These are phyloP conservation scores for Corynorhinus townsendii DNA, from an alignment of 2,113 vertebrate species.

Conservation along the genomic window DNA sequence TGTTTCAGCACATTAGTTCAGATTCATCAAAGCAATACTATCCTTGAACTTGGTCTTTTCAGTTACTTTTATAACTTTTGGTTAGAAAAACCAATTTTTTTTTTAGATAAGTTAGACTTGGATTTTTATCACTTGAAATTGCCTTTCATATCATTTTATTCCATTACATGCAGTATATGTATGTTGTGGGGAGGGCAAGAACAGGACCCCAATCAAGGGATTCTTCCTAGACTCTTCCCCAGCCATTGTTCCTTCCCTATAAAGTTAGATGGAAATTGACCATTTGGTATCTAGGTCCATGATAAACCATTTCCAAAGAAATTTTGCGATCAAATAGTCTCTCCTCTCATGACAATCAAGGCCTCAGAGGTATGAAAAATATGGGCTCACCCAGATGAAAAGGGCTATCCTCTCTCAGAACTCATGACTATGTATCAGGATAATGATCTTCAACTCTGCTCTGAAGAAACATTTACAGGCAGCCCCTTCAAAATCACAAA, in stretches of 20 bases:
- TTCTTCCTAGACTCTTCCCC: background rate
- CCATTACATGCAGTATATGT: background rate
- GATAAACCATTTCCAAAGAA: background rate
- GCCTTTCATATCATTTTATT: background rate
- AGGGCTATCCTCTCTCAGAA: background rate
- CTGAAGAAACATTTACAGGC: conserved; percentile 69
- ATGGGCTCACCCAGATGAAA: background rate
- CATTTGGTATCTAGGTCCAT: background rate
- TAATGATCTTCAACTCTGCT: conserved; percentile 59
- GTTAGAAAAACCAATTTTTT: background rate
- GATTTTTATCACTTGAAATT: background rate
- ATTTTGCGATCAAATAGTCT: background rate
- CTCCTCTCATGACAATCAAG: background rate
- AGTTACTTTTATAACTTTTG: background rate
- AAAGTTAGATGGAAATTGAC: background rate
- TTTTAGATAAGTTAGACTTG: background rate
- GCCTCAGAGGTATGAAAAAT: background rate
- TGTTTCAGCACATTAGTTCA: background rate
- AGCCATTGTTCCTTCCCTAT: background rate
- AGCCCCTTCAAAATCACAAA: conserved; percentile 69
- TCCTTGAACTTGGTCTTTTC: background rate
- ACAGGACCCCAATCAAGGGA: background rate
- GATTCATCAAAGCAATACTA: background rate
- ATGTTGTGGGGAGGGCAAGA: too few relatives aligned
- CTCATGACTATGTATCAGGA: background rate